Evolutionary conservation across 2,113 vertebrate species (phyloP).

Genomic region (Apus apus): DNA sequence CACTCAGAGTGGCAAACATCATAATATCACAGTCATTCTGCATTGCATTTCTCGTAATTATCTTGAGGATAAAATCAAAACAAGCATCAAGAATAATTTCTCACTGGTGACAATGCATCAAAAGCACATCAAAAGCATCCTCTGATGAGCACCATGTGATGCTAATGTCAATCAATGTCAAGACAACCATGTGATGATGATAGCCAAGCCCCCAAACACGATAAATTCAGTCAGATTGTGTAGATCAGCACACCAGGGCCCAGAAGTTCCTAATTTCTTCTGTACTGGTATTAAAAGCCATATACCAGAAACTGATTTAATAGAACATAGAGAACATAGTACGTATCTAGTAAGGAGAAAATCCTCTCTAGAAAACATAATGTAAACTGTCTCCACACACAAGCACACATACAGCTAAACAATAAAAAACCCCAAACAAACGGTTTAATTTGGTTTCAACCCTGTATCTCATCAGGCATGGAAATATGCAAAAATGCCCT

Average conservation of each 20-base stretch:
- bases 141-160: background rate
- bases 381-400: background rate
- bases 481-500: slow-evolving; percentile 11
- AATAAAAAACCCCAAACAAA: background rate
- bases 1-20: background rate
- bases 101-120: background rate
- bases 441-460: slow-evolving; percentile 35
- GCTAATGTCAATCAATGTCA: background rate
- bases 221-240: background rate
- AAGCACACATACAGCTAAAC: background rate
- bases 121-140: background rate
- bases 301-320: background rate
- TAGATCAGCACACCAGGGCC: background rate
- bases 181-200: background rate
- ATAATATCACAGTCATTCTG: background rate
- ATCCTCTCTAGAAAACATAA: slow-evolving; percentile 2
- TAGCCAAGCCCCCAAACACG: background rate
- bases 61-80: background rate
- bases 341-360: background rate
- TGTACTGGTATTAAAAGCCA: background rate
- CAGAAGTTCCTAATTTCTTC: background rate
- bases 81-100: background rate
- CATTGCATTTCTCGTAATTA: background rate
- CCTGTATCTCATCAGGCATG: slow-evolving; percentile 1
- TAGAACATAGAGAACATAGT: background rate